Evolutionary conservation across 2,113 vertebrate genomes (phyloP).

Genomic region (Bujurquina vittata): DNA sequence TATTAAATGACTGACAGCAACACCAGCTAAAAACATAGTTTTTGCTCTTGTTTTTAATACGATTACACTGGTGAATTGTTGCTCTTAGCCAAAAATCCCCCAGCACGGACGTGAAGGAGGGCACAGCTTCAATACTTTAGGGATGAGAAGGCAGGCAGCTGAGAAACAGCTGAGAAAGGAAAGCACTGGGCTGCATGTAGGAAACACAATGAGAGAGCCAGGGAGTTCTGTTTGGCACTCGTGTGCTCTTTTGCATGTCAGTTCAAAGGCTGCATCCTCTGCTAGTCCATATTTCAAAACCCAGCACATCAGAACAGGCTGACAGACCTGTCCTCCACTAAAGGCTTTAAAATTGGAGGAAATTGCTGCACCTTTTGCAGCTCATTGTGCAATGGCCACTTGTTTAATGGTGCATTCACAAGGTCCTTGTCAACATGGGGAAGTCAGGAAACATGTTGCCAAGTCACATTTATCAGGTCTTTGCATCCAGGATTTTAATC

Average conservation of each 20-base stretch:
- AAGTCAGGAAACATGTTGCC: slow-evolving; percentile 8
- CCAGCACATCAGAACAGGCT: slow-evolving; percentile 4
- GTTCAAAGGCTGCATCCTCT: slow-evolving; percentile 21
- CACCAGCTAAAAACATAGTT: not conserved
- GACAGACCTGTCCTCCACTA: slow-evolving; percentile 4
- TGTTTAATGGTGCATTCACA: slow-evolving; percentile 42
- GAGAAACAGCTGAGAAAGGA: slow-evolving; percentile 36
- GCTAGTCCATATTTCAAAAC: slow-evolving; percentile 11
- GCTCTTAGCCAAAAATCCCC: slow-evolving; percentile 13
- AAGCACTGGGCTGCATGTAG: slow-evolving; percentile 22
- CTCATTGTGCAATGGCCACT: slow-evolving; percentile 18
- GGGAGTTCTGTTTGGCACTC: slow-evolving; percentile 29
- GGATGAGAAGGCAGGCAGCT: slow-evolving; percentile 59
- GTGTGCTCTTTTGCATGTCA: slow-evolving; percentile 3
- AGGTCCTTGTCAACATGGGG: slow-evolving; percentile 31
- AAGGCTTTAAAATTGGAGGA: not conserved
- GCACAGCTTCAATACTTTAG: slow-evolving; percentile 18
- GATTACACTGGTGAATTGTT: not conserved
- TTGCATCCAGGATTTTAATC: slow-evolving; percentile 1
- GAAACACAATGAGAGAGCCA: slow-evolving; percentile 25
- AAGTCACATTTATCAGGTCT: not conserved
- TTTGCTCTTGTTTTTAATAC: not conserved
- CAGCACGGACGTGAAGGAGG: not conserved
- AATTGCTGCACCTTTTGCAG: slow-evolving; percentile 12
- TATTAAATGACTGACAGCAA: not conserved